Evolutionary conservation across 2,797 vertebrate genomes (phyloP), one percentile per base, ranked within the genome.

Genomic region (Choloepus didactylus): DNA sequence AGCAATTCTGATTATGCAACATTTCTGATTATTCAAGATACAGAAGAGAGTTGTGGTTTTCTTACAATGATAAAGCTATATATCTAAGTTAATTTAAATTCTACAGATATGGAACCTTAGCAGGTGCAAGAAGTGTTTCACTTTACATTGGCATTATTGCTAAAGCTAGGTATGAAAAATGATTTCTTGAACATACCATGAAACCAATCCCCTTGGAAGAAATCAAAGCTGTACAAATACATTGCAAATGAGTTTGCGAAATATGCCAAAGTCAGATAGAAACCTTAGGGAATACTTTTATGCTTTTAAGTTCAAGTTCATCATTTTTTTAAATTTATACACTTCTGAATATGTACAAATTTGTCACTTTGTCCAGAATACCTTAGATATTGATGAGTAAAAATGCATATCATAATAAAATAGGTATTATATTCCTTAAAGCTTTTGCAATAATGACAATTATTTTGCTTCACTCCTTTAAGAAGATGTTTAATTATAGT

Each of bases 21-120:
- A 54, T 76, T 93, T 89, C 79, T 79, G 27, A 95, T 93, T 90
- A 89, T 90, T 90, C 29, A 87, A 77, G 31, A 62, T 79, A 82
- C 10, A 89, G 38, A 75, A 89, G 10, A 95, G 16, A 92, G 35
- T 69, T 93, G 11, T 72, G 49, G 3, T 87, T 87, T 97, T 89
- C 46, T 92, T 69, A 85, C 3, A 72, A 27, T 81, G 49, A 27
- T 31, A 72, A 86, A 94, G 73, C 38, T 90, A 35, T 79, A 56
- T 38, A 67, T 35, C 18, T 41, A 88, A 92, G 54, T 49, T 44
- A 76, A 75, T 85, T 96, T 96, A 70, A 19, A 73, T 95, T 84
- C 31, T 67, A 56, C 31, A 82, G 6, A 85, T 76, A 77, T n/a
- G 25, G 21, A 92, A 94, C 60, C 31, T 84, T 75, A 81, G 60